These are phyloP conservation scores for Apamea anceps DNA, from an alignment of 2,888 invertebrate genomes.

Conservation along the genomic window DNA sequence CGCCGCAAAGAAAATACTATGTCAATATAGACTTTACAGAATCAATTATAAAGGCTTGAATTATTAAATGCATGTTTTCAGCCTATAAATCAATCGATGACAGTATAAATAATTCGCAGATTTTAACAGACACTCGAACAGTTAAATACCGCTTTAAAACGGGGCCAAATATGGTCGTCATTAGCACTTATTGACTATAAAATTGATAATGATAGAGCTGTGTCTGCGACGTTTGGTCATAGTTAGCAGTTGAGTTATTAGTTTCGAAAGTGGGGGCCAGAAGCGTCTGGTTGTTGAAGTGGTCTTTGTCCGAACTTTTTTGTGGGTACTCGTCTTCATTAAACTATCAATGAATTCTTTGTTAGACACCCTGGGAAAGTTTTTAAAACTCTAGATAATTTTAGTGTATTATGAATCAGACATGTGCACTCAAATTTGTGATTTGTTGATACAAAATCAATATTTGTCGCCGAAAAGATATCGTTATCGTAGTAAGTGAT, in stretches of 20 bases:
- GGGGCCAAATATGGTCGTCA: conserved; percentile 33
- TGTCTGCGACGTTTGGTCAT: conserved; percentile 39
- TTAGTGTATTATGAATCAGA: conserved; percentile 61
- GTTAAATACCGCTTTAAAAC: conserved; percentile 22
- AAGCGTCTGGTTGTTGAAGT: conserved; percentile 60
- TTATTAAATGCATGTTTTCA: background rate
- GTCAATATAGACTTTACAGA: conserved; percentile 7
- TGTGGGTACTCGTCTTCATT: conserved; percentile 63
- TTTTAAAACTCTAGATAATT: conserved; percentile 68
- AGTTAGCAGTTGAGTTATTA: conserved; percentile 60
- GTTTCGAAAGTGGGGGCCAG: conserved; percentile 61
- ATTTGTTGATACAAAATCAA: conserved; percentile 67
- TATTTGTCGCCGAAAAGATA: conserved; percentile 57
- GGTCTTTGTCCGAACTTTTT: conserved; percentile 67
- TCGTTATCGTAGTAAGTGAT: conserved; percentile 51
- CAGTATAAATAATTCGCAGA: conserved; percentile 38
- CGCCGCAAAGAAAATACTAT: conserved; percentile 3
- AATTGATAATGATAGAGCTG: conserved; percentile 56
- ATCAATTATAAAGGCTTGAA: background rate
- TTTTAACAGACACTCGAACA: conserved; percentile 29
- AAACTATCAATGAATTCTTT: conserved; percentile 74
- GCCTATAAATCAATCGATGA: conserved; percentile 41
- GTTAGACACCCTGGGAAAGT: conserved; percentile 76
- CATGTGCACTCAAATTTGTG: conserved; percentile 60
- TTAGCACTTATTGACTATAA: conserved; percentile 54